Conservation (phyloP, 1,140 invertebrate genomes). For the Procambarus clarkii region DNA sequence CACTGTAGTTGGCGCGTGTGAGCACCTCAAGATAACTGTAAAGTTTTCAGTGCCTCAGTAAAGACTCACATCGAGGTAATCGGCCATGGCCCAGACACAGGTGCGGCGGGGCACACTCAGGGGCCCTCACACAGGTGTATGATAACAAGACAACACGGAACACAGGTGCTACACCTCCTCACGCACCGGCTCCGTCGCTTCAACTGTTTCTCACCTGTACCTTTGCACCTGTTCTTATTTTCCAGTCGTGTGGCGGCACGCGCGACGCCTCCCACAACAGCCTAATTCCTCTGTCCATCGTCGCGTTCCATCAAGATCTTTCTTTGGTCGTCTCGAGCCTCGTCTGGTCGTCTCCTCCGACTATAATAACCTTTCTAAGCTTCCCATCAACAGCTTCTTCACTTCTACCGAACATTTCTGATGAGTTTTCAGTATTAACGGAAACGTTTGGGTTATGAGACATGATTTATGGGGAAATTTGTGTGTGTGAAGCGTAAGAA, state of each 20-base stretch:
- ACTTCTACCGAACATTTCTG: too few species aligned
- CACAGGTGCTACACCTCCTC: not conserved
- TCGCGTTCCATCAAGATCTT: not conserved
- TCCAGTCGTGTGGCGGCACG: slow-evolving; percentile 48
- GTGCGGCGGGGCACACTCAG: not conserved
- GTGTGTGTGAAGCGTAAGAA: not conserved
- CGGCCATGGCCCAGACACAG: not conserved
- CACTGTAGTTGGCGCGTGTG: too few species aligned
- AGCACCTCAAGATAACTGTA: too few species aligned
- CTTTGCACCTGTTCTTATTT: slow-evolving; percentile 52
- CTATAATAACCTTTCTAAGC: not conserved
- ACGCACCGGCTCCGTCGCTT: not conserved
- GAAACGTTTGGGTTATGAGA: not conserved
- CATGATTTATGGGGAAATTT: not conserved
- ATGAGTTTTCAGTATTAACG: too few species aligned
- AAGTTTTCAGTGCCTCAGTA: not conserved
- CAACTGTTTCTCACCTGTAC: slow-evolving; percentile 41
- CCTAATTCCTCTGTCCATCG: slow-evolving; percentile 15
- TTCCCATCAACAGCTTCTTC: too few species aligned
- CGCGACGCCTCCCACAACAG: not conserved
- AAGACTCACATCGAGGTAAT: slow-evolving; percentile 7
- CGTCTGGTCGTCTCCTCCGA: not conserved
- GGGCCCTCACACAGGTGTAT: too few species aligned
- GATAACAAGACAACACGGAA: not conserved
- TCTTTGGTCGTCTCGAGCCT: not conserved